A percentile compares a stretch with the other conserved stretches of the same genome.
phyloP scores from a whole-genome alignment of 1,140 invertebrate genomes.

The Neotoxoptera formosana region DNA sequence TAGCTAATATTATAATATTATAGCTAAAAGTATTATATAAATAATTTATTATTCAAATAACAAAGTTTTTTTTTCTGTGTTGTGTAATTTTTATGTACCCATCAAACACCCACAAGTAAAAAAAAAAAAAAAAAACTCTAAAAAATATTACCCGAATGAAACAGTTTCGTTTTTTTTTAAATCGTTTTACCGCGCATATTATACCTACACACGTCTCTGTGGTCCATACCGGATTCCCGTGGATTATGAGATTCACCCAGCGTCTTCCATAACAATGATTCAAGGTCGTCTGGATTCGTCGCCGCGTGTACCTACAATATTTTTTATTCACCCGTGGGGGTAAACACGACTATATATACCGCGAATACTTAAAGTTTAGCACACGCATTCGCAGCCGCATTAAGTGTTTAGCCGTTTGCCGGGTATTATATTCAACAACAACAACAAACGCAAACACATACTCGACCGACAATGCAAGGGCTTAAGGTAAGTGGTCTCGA shows the following conservation, averaged over 20 bases:
- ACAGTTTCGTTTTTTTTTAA: neutral
- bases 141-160: neutral
- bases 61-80: neutral
- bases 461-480: neutral
- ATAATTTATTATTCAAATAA: neutral
- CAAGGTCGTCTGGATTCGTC: conserved; percentile 16
- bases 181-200: neutral
- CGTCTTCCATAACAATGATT: neutral
- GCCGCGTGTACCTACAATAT: neutral
- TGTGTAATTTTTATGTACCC: too few relatives aligned
- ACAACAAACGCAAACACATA: neutral
- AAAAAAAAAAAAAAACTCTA: neutral
- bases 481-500: neutral
- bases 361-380: neutral
- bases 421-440: too few relatives aligned
- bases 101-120: neutral
- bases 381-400: neutral
- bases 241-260: neutral
- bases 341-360: conserved; percentile 11
- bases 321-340: conserved; percentile 22
- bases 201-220: neutral
- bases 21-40: neutral
- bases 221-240: neutral
- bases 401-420: neutral
- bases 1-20: too few relatives aligned